phyloP scores from a whole-genome alignment of 92 coral and sea anemone genomes.

The Phymanthus crucifer region DNA sequence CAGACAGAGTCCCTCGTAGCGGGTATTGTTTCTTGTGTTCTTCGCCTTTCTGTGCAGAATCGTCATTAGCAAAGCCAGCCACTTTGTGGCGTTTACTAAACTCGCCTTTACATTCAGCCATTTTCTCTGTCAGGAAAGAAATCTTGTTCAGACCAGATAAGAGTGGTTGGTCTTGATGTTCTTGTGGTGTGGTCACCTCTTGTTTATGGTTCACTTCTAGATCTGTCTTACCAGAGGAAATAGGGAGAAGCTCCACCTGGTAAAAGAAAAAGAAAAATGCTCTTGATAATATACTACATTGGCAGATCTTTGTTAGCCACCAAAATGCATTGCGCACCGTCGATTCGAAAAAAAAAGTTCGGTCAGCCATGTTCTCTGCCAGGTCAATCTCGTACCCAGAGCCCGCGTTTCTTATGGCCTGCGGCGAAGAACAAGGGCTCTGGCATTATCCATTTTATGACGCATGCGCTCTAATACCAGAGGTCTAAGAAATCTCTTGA shows the following conservation, averaged over 20 bases:
- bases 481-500: too few relatives aligned
- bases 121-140: slow-evolving; percentile 81
- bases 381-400: too few relatives aligned
- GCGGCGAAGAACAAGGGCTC: too few relatives aligned
- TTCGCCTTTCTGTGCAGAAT: slow-evolving; percentile 19
- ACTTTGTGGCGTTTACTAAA: slow-evolving; percentile 86
- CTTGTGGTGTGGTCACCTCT: slow-evolving; percentile 25
- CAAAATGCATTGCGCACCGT: too few relatives aligned
- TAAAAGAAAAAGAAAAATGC: background rate
- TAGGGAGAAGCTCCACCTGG: background rate
- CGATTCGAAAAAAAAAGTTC: too few relatives aligned
- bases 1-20: slow-evolving; percentile 64
- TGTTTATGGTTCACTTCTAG: slow-evolving; percentile 18
- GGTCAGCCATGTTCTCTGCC: too few relatives aligned
- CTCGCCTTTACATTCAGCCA: slow-evolving; percentile 82
- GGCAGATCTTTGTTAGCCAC: too few relatives aligned
- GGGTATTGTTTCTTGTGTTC: slow-evolving; percentile 8
- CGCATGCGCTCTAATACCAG: too few relatives aligned
- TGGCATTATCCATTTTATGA: too few relatives aligned
- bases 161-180: slow-evolving; percentile 13
- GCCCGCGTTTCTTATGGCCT: too few relatives aligned
- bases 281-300: background rate
- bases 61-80: slow-evolving; percentile 44
- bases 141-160: slow-evolving; percentile 61
- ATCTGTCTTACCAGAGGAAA: slow-evolving; percentile 8